Conservation (phyloP, 2,888 invertebrate species). For the Stenoptilia bipunctidactyla region DNA sequence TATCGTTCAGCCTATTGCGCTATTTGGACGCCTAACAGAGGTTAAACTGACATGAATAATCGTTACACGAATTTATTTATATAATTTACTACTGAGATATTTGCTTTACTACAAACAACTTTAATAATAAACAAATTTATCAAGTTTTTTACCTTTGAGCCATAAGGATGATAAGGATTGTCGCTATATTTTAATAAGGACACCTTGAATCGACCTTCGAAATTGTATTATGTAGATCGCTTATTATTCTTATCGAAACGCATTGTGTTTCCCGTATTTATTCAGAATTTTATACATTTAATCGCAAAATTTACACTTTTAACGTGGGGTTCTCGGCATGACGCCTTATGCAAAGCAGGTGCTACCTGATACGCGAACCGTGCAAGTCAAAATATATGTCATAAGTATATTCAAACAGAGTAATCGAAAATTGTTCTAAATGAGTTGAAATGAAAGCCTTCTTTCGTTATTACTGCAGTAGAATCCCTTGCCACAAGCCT, state of each 20-base stretch:
- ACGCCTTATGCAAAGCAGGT: conserved; percentile 71
- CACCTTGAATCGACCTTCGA: conserved; percentile 42
- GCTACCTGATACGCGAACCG: conserved; percentile 59
- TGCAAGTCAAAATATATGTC: conserved; percentile 28
- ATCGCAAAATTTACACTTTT: conserved; percentile 65
- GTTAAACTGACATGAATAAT: conserved; percentile 36
- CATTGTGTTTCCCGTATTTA: conserved; percentile 43
- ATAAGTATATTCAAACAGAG: conserved; percentile 18
- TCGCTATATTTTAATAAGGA: conserved; percentile 24
- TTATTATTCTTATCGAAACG: conserved; percentile 45
- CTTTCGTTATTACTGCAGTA: no score
- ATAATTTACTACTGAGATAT: background rate
- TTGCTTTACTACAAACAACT: background rate
- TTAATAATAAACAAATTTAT: background rate
- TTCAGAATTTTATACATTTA: conserved; percentile 56
- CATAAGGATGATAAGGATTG: conserved; percentile 6
- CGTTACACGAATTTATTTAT: conserved; percentile 3
- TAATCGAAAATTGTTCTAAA: no score
- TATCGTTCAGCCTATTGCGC: conserved; percentile 57
- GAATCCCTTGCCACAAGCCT: background rate
- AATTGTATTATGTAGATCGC: conserved; percentile 29
- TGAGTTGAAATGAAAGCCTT: no score
- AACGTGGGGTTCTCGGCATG: conserved; percentile 57
- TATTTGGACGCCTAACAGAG: conserved; percentile 38
- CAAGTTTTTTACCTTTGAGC: background rate